Evolutionary conservation across 1,140 invertebrate species (phyloP).

Genomic region (Pogonomyrmex barbatus): DNA sequence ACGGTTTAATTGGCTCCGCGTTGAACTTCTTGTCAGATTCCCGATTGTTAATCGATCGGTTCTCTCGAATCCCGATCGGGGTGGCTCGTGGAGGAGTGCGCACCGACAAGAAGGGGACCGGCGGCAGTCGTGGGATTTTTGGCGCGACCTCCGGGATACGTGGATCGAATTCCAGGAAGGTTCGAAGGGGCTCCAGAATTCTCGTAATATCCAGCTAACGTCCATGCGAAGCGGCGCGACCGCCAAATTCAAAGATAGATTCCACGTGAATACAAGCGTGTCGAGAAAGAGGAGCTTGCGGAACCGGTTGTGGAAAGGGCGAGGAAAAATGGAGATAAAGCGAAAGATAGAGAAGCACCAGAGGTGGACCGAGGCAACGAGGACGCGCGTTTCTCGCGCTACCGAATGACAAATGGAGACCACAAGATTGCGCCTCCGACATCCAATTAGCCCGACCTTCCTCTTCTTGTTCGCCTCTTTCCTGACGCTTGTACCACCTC

Average conservation of each 20-base stretch:
- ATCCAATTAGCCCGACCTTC: constrained; percentile 83
- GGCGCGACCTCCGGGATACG: constrained; percentile 58
- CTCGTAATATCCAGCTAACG: constrained; percentile 68
- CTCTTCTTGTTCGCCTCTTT: constrained; percentile 67
- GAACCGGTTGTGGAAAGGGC: background rate
- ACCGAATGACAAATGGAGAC: constrained; percentile 84
- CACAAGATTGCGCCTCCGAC: constrained; percentile 83
- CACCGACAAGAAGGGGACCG: constrained; percentile 54
- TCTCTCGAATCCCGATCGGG: constrained; percentile 45
- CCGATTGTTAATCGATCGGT: constrained; percentile 34
- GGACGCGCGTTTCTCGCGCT: constrained; percentile 64
- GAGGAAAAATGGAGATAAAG: constrained; percentile 66
- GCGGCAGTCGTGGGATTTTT: constrained; percentile 65
- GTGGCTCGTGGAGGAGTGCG: constrained; percentile 11
- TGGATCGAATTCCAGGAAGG: constrained; percentile 66
- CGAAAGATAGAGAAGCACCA: constrained; percentile 31
- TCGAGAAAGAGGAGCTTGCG: constrained; percentile 5
- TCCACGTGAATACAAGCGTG: constrained; percentile 47
- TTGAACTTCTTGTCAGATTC: constrained; percentile 23
- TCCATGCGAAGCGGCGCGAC: constrained; percentile 45
- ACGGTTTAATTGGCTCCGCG: constrained; percentile 29
- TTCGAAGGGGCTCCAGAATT: constrained; percentile 63
- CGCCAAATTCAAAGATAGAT: constrained; percentile 63
- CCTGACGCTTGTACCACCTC: constrained; percentile 52
- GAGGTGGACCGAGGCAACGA: constrained; percentile 37